Base-by-base conservation (phyloP, 1,140 invertebrate species). In the Cydia pomonella region DNA sequence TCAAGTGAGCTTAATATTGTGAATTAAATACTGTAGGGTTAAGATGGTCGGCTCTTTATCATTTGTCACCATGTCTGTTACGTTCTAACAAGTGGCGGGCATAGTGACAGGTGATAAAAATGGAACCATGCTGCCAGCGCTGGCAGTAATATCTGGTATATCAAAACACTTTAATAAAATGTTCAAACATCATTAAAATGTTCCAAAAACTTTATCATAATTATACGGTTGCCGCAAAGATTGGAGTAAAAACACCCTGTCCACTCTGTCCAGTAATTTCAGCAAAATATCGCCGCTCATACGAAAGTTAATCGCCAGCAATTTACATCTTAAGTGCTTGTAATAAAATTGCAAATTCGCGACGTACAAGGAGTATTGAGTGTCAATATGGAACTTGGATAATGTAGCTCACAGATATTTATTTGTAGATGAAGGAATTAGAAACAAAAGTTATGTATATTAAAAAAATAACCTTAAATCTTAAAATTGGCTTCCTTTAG, bases 261-360 rank as follows among this genome's bases (percentile, higher is more conserved):
- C 64, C 64, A 5, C 27, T 33, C 9, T 38, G 33, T 41, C 64
- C 29, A 69, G 64, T 69, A 41, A 69, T 69, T 64, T 69, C 64
- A 69, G 29, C 64, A 33, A 33, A 69, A 69, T 69, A 69, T 69
- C 2, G 6, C 47, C 29, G 63, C 23, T n/a, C 27, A 23, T 21
- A 33, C 27, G 5, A 69, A 69, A 69, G 33, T 66, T 66, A 27
- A 66, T 66, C 63, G 63, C 25, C 63, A 29, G 63, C 29, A 41
- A 69, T 69, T 69, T 69, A 69, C 64, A 69, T 69, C 29, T 33
- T 41, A 69, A 18, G 64, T 38, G 64, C 29, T 69, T 29, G 13
- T 33, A 69, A 69, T 69, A 69, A 69, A 69, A 41, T 69, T 69
- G 64, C 64, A 69, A 69, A 69, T 69, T 16, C 2, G 29, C 29